A percentile compares a stretch with the other conserved stretches of the same genome.
phyloP scores from a whole-genome alignment of 2,113 vertebrate species.

The Clarias gariepinus region DNA sequence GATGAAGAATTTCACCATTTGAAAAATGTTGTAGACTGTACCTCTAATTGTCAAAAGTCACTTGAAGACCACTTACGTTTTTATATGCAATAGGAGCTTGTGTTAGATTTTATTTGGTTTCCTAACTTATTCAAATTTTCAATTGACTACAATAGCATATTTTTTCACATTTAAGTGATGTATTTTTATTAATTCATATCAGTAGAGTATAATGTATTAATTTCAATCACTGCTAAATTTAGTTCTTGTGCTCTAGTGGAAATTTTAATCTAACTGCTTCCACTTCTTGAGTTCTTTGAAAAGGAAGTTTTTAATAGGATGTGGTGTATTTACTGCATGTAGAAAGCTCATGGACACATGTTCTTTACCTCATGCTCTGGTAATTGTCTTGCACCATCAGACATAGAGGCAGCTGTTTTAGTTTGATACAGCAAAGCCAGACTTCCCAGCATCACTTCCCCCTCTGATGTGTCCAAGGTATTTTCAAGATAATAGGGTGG shows the following conservation, averaged over 20 bases:
- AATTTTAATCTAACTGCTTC: not conserved
- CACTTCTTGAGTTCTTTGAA: not conserved
- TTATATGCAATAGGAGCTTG: not conserved
- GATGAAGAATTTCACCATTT: not conserved
- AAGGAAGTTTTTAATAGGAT: too few species aligned
- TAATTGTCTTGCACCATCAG: not conserved
- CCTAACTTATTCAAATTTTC: not conserved
- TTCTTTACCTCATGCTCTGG: not conserved
- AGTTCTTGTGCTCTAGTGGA: not conserved
- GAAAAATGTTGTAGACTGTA: not conserved
- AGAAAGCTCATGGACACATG: not conserved
- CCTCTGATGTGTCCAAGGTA: not conserved
- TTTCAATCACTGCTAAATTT: not conserved
- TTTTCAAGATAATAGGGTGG: not conserved
- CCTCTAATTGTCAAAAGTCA: not conserved
- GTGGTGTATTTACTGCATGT: not conserved
- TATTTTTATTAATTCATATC: not conserved
- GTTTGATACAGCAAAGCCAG: not conserved
- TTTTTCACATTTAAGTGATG: not conserved
- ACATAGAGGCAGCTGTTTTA: not conserved
- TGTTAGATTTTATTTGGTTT: not conserved
- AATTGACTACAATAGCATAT: not conserved
- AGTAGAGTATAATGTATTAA: not conserved
- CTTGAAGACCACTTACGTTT: not conserved
- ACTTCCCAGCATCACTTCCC: conserved; percentile 4